Conservation (phyloP, 2,888 invertebrate species). For the Sphaerophoria taeniata region DNA sequence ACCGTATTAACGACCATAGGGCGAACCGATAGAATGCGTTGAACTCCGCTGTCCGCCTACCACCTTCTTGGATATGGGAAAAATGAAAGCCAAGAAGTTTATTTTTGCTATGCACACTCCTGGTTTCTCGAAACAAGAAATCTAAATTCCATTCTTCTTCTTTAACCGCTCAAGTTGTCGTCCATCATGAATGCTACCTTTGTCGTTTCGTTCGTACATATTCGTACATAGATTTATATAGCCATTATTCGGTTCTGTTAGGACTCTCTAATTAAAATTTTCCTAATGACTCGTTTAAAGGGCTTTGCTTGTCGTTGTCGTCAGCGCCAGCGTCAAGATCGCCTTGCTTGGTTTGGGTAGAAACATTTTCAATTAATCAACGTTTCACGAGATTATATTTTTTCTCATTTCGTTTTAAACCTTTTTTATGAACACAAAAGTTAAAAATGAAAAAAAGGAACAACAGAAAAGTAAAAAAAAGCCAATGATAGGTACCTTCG, state of each 20-base stretch:
- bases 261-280: constrained; percentile 65
- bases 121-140: constrained; percentile 59
- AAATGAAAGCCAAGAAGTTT: constrained; percentile 67
- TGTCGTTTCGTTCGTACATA: constrained; percentile 20
- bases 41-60: no score
- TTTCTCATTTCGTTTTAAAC: constrained; percentile 49
- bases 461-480: not conserved
- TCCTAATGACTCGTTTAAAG: constrained; percentile 74
- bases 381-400: constrained; percentile 43
- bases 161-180: not conserved
- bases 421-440: constrained; percentile 53
- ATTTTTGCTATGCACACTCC: constrained; percentile 65
- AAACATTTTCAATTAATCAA: constrained; percentile 74
- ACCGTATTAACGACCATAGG: constrained; percentile 72
- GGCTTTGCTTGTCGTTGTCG: constrained; percentile 64
- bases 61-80: constrained; percentile 49
- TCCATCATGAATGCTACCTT: not conserved
- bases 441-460: constrained; percentile 50
- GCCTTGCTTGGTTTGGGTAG: constrained; percentile 64
- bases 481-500: constrained; percentile 14
- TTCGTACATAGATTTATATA: not conserved
- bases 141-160: constrained; percentile 72
- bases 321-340: constrained; percentile 51
- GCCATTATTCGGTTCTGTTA: constrained; percentile 65
- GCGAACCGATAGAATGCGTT: constrained; percentile 63